These are phyloP conservation scores for Ametastegia equiseti DNA, from an alignment of 2,888 invertebrate species.

Conservation along the genomic window DNA sequence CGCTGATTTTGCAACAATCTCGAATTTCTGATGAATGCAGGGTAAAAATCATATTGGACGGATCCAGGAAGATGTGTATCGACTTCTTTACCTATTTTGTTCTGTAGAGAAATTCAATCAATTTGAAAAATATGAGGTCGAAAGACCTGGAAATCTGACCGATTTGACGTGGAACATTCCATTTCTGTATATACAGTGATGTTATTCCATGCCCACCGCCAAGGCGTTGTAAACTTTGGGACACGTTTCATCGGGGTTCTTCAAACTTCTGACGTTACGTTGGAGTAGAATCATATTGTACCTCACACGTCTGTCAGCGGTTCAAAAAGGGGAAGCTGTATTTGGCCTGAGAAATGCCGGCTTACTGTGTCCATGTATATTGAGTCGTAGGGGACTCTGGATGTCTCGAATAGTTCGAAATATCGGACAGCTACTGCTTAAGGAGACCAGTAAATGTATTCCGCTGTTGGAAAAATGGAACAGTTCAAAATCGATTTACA, in stretches of 20 bases:
- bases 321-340: neutral
- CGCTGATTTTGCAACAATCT: too few species aligned
- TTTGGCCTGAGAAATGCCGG: neutral
- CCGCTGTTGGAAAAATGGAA: neutral
- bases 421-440: neutral
- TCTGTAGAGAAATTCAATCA: too few species aligned
- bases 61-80: too few species aligned
- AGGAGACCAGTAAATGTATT: neutral
- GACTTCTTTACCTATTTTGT: too few species aligned
- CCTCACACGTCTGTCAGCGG: neutral
- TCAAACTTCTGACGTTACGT: slow-evolving; percentile 36
- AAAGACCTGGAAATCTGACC: too few species aligned
- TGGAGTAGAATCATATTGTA: slow-evolving; percentile 31
- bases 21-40: too few species aligned
- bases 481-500: too few species aligned
- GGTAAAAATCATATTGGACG: too few species aligned
- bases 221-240: slow-evolving; percentile 24
- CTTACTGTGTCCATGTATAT: slow-evolving; percentile 4
- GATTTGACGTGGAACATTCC: too few species aligned
- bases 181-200: neutral
- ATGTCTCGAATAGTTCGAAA: neutral
- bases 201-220: neutral
- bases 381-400: neutral
- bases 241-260: slow-evolving; percentile 41
- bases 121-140: too few species aligned